A percentile compares a stretch with the other conserved stretches of the same genome.
These are phyloP conservation scores for Drosophila colorata DNA, from an alignment of 2,888 invertebrate genomes.

Conservation along the genomic window DNA sequence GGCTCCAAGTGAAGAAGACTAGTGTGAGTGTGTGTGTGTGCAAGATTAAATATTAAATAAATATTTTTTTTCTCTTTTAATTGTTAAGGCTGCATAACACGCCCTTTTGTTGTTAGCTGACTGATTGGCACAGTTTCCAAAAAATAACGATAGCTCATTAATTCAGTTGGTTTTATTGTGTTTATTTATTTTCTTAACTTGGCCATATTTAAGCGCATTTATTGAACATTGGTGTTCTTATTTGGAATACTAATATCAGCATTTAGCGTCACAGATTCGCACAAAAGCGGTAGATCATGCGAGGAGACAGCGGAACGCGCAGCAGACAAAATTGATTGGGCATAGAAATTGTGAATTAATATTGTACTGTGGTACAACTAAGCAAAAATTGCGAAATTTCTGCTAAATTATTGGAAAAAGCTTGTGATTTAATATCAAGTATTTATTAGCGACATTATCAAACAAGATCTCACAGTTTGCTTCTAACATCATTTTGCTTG, in stretches of 20 bases:
- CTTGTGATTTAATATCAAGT: neutral
- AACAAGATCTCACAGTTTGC: neutral
- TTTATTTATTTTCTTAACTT: conserved; percentile 5
- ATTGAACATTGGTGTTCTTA: conserved; percentile 15
- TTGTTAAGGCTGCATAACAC: conserved; percentile 25
- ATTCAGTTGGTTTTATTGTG: neutral
- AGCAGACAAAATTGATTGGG: conserved; percentile 15
- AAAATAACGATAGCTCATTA: conserved; percentile 17
- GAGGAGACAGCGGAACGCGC: neutral
- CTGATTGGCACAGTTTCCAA: conserved; percentile 36
- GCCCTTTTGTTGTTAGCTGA: conserved; percentile 31
- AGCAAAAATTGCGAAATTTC: neutral
- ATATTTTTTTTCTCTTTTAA: conserved; percentile 10
- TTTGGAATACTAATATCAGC: conserved; percentile 52
- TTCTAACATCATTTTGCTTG: conserved; percentile 3
- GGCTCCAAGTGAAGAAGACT: conserved; percentile 28
- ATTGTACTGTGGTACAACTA: neutral
- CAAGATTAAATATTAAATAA: conserved; percentile 22
- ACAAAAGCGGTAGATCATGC: conserved; percentile 36
- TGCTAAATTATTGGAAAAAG: neutral
- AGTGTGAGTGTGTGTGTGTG: conserved; percentile 20
- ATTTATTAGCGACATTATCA: neutral
- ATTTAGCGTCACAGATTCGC: conserved; percentile 51
- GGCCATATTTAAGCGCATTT: conserved; percentile 2
- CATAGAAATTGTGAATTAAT: neutral